Base-by-base conservation (phyloP, 2,888 invertebrate species). In the Ennomos quercinarius region DNA sequence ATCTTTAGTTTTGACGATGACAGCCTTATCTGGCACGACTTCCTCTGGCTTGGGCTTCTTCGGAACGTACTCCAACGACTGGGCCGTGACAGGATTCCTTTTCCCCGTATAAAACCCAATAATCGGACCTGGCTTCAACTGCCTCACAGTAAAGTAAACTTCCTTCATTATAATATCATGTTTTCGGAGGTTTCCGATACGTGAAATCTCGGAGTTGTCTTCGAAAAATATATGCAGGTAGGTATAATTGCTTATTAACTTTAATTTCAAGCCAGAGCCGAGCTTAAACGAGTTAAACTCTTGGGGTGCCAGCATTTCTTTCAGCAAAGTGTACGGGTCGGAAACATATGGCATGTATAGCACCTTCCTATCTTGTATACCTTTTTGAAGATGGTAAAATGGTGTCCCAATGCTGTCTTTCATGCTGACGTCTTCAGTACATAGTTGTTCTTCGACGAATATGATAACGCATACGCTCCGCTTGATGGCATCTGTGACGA, bases 21-120 rank as follows among this genome's bases (percentile, higher is more conserved):
- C 73, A 0, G 81, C 81, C 8, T 68, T 59, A 38, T 70, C 63
- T 27, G 27, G 5, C 8, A 38, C 61, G 0, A 64, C 61, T 1
- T 8, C 1, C 10, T 9, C 1, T 9, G 4, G 0, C 0, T 50
- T 39, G 0, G 71, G 66, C 8, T 67, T 68, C 0, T 67, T 48
- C 0, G 74, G 66, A 0, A 67, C 39, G 13, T 68, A 69, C 5
- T 66, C 66, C 2, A 72, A 5, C 9, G 71, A 73, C 0, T 76
- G 63, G 0, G 78, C 44, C 0, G 51, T 37, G 0, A 84, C 63
- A 0, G 86, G 82, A 54, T 89, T 90, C 0, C 48, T 6, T 53
- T 78, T 88, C 0, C 89, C 90, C 0, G 89, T 89, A 53, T 90
- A 90, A 63, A 84, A 84, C 0, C 77, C 86, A 0, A 88, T 11